These are phyloP conservation scores for Himantopus leucocephalus DNA, from an alignment of 2,113 vertebrate species.

Conservation along the genomic window DNA sequence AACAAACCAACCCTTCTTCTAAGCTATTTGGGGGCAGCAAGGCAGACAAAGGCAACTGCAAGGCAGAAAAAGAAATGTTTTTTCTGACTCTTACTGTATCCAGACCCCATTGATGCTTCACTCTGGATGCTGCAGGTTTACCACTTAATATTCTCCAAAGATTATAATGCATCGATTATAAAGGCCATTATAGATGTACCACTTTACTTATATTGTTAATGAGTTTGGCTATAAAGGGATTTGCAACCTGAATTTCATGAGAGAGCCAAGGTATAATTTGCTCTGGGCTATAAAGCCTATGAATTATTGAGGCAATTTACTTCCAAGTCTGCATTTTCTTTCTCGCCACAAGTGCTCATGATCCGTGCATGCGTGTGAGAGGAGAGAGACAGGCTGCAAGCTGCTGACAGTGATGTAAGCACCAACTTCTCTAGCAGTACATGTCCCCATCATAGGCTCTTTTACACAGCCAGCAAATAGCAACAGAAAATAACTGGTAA, in stretches of 20 bases:
- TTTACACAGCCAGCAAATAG: neutral
- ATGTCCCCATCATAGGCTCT: neutral
- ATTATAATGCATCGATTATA: constrained; percentile 17
- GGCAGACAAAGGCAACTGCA: neutral
- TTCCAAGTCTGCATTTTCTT: constrained; percentile 32
- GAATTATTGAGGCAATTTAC: constrained; percentile 65
- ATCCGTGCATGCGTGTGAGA: neutral
- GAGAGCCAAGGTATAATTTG: constrained; percentile 56
- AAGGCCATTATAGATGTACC: neutral
- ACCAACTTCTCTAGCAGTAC: neutral
- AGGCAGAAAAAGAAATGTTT: neutral
- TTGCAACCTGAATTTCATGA: constrained; percentile 41
- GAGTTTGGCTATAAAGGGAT: constrained; percentile 40
- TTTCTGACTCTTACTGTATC: neutral
- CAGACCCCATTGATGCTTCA: neutral
- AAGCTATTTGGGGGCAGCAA: neutral
- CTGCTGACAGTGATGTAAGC: neutral
- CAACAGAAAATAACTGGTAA: neutral
- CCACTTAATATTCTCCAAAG: constrained; percentile 26
- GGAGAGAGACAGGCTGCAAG: neutral
- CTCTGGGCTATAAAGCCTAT: constrained; percentile 42
- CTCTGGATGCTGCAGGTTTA: constrained; percentile 21
- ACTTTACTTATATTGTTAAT: constrained; percentile 33
- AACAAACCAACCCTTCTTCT: neutral
- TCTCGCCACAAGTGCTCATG: neutral